Percentiles rank a stretch among this genome's conserved stretches.
These are phyloP conservation scores for Parnassius apollo DNA, from an alignment of 2,888 invertebrate genomes.

Conservation along the genomic window DNA sequence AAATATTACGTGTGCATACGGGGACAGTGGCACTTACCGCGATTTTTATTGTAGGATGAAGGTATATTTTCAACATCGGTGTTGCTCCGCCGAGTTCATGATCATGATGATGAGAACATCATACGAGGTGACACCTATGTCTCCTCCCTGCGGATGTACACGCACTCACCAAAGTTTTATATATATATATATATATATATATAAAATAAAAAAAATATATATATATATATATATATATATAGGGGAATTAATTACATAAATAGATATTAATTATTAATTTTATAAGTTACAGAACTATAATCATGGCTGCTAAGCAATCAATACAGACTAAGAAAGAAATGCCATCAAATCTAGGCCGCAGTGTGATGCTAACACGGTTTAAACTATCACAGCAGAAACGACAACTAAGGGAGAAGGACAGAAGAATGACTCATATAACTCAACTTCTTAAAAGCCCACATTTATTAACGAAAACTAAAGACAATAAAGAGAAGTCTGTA, in stretches of 20 bases:
- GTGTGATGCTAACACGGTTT: slow-evolving; percentile 26
- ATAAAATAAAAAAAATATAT: no score
- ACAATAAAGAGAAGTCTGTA: slow-evolving; percentile 21
- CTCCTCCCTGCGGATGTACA: no score
- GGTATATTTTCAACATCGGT: no score
- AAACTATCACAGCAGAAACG: slow-evolving; percentile 28
- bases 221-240: no score
- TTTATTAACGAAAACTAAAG: not conserved
- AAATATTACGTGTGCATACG: no score
- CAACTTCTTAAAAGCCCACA: not conserved
- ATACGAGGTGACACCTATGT: no score
- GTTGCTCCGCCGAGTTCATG: no score
- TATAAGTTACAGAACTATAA: not conserved
- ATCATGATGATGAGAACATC: no score
- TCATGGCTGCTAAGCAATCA: slow-evolving; percentile 8
- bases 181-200: no score
- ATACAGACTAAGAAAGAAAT: slow-evolving; percentile 2
- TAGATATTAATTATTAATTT: not conserved
- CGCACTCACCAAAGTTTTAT: no score
- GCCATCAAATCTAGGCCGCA: not conserved
- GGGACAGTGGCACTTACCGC: no score
- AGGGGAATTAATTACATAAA: not conserved
- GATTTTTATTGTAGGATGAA: no score
- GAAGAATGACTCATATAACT: slow-evolving; percentile 21
- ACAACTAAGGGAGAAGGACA: slow-evolving; percentile 20